Percentiles rank a stretch among this genome's conserved stretches.
Conservation (phyloP, 2,113 vertebrate species). For the Toxotes jaculatrix region DNA sequence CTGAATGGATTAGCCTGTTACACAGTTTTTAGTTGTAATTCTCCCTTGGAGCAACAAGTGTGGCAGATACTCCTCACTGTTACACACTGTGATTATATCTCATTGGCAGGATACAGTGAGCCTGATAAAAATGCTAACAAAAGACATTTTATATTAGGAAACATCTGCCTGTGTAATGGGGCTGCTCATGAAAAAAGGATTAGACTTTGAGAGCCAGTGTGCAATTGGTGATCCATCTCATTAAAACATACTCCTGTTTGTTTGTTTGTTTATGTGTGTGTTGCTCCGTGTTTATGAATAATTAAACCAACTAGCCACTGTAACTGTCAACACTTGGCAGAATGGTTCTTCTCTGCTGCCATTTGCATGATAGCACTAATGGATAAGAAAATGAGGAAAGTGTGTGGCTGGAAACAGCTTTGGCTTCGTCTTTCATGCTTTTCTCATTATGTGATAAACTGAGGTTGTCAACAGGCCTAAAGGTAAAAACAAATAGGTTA, state of each 20-base stretch:
- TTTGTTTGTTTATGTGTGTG: slow-evolving; percentile 65
- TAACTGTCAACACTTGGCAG: slow-evolving; percentile 70
- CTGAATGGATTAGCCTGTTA: neutral
- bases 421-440: slow-evolving; percentile 39
- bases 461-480: neutral
- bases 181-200: slow-evolving; percentile 66
- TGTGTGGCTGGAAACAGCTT: slow-evolving; percentile 33
- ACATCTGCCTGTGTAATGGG: slow-evolving; percentile 71
- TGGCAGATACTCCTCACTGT: neutral
- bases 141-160: slow-evolving; percentile 51
- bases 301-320: slow-evolving; percentile 70
- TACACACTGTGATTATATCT: slow-evolving; percentile 21
- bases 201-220: slow-evolving; percentile 47
- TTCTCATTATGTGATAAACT: slow-evolving; percentile 31
- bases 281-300: slow-evolving; percentile 71
- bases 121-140: slow-evolving; percentile 41
- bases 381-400: slow-evolving; percentile 46
- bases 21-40: slow-evolving; percentile 12
- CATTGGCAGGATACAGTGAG: slow-evolving; percentile 26
- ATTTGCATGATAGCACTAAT: slow-evolving; percentile 44
- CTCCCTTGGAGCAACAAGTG: slow-evolving; percentile 47
- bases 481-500: slow-evolving; percentile 27
- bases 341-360: slow-evolving; percentile 40
- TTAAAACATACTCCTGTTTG: slow-evolving; percentile 64
- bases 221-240: slow-evolving; percentile 61